These are phyloP conservation scores for Hipposideros armiger DNA, from an alignment of 2,113 vertebrate species.

Conservation along the genomic window DNA sequence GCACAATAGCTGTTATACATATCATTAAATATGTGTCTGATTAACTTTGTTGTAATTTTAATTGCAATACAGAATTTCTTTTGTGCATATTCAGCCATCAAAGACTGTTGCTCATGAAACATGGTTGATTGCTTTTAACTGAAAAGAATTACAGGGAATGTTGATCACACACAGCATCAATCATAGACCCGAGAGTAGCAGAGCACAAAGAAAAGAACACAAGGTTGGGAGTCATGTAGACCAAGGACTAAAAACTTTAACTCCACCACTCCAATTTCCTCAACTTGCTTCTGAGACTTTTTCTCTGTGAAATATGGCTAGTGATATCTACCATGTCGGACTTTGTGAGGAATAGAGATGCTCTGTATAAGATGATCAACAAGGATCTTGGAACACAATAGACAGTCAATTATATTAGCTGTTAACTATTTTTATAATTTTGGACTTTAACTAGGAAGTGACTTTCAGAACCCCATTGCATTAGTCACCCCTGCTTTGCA, in stretches of 20 bases:
- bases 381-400: neutral
- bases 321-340: neutral
- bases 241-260: neutral
- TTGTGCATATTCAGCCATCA: conserved; percentile 59
- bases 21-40: conserved; percentile 79
- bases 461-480: neutral
- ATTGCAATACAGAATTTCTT: conserved; percentile 74
- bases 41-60: conserved; percentile 80
- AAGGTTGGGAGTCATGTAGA: neutral
- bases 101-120: conserved; percentile 42
- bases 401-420: neutral
- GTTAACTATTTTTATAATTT: conserved; percentile 23
- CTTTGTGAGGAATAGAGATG: neutral
- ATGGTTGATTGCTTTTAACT: conserved; percentile 57
- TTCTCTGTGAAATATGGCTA: neutral
- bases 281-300: neutral
- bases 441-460: neutral
- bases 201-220: neutral
- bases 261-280: neutral
- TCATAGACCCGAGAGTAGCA: neutral
- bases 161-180: conserved; percentile 30
- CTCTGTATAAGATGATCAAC: neutral
- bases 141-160: conserved; percentile 53
- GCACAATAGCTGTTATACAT: conserved; percentile 77
- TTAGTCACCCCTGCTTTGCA: neutral